These are phyloP conservation scores for Eilema depressum DNA, from an alignment of 2,888 invertebrate species.

Conservation along the genomic window DNA sequence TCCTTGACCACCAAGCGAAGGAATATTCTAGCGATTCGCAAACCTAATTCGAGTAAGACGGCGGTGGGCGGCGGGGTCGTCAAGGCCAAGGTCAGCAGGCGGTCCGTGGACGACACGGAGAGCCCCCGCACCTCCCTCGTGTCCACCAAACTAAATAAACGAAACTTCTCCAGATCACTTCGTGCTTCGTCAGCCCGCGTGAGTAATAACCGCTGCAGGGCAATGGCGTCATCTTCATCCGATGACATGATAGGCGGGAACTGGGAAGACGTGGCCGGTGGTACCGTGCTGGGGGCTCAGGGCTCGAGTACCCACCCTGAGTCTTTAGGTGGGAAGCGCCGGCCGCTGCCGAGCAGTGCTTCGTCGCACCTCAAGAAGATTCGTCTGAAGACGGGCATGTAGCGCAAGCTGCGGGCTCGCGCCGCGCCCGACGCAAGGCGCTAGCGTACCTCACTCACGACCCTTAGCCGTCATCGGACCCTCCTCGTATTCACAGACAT, in stretches of 20 bases:
- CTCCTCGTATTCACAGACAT: not conserved
- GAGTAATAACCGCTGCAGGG: slow-evolving; percentile 56
- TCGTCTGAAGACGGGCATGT: slow-evolving; percentile 76
- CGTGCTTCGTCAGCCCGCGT: slow-evolving; percentile 49
- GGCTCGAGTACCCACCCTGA: slow-evolving; percentile 34
- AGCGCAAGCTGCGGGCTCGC: slow-evolving; percentile 69
- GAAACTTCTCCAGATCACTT: slow-evolving; percentile 66
- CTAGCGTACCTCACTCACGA: slow-evolving; percentile 21
- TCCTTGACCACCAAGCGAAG: slow-evolving; percentile 72
- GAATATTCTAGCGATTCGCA: slow-evolving; percentile 76
- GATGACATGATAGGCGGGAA: slow-evolving; percentile 62
- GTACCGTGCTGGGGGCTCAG: slow-evolving; percentile 56
- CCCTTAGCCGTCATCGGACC: slow-evolving; percentile 7
- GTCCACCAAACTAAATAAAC: slow-evolving; percentile 69
- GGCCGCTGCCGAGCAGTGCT: slow-evolving; percentile 67
- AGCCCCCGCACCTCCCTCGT: slow-evolving; percentile 62
- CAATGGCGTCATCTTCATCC: slow-evolving; percentile 73
- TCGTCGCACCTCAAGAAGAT: slow-evolving; percentile 79
- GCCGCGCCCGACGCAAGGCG: slow-evolving; percentile 44
- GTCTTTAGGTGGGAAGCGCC: slow-evolving; percentile 61
- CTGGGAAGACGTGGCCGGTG: slow-evolving; percentile 73
- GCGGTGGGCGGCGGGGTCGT: slow-evolving; percentile 65
- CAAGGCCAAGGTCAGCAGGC: slow-evolving; percentile 67
- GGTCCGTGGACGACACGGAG: slow-evolving; percentile 74
- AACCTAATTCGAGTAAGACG: slow-evolving; percentile 77